Percentiles rank a stretch among this genome's conserved stretches.
Conservation (phyloP, 2,797 vertebrate species). For the Thunnus albacares region DNA sequence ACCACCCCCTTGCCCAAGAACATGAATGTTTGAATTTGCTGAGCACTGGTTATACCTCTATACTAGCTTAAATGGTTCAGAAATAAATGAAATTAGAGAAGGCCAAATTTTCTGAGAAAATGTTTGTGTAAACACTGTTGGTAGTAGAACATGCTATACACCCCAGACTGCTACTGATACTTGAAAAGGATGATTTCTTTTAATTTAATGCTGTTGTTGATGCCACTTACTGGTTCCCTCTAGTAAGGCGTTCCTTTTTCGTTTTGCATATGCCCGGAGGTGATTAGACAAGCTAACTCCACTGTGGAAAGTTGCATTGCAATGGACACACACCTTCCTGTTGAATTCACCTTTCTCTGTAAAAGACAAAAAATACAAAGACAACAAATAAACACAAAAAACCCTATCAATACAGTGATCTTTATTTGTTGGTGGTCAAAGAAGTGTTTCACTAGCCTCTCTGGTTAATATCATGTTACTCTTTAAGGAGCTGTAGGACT, state of each 20-base stretch:
- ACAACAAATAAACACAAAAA: constrained; percentile 4
- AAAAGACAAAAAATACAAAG: constrained; percentile 31
- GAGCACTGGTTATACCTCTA: neutral
- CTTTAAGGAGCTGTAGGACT: too few species aligned
- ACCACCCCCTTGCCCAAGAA: neutral
- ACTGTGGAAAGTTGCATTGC: constrained; percentile 95
- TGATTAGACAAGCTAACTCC: constrained; percentile 96
- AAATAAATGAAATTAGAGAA: neutral
- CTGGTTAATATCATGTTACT: too few species aligned
- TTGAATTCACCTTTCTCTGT: constrained; percentile 87
- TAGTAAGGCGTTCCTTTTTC: constrained; percentile 92
- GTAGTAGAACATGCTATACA: neutral
- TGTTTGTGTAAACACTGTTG: neutral
- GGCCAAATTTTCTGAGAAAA: too few species aligned
- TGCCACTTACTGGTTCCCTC: constrained; percentile 92
- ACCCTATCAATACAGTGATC: neutral
- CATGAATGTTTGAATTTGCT: neutral
- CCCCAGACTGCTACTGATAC: neutral
- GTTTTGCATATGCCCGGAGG: constrained; percentile 93
- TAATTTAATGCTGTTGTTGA: neutral
- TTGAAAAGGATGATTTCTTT: neutral
- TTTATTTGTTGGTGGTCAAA: neutral
- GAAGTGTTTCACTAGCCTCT: too few species aligned
- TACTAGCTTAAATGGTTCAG: neutral
- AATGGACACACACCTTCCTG: constrained; percentile 91